Base-by-base conservation (phyloP, 2,888 invertebrate genomes). In the Tipula vernalis region DNA sequence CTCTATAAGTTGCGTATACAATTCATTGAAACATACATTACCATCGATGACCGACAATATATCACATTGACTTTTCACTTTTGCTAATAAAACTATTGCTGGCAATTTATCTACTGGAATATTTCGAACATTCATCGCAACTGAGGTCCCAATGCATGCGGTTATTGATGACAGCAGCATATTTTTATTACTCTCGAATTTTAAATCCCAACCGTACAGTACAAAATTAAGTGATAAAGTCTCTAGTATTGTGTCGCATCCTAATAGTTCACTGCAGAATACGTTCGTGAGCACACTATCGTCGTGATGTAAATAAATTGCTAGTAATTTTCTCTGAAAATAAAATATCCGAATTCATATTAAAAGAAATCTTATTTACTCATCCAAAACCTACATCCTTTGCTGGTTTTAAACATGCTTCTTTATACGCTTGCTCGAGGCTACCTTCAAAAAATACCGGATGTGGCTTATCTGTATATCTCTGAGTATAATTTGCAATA, bases 151-250 rank as follows among this genome's bases (percentile, higher is more conserved):
- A 89, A 98, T 94, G 87, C 95, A 94, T 88, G 94, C 94, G 87
- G 94, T 94, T 86, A 97, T 94, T 12, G 96, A 95, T 57, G 94
- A 93, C 89, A 97, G 92, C 89, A 98, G 94, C 96, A 95, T 94
- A 89, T 94, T 94, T 91, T 96, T 95, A 91, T 99, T 99, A 88
- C 95, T 94, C 88, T 96, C 96, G 89, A 95, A 94, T 10, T 99
- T 98, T 89, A 99, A 94, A 92, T 99, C 99, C 99, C 99, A 99
- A 87, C 98, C 98, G 95, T 98, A 99, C 2, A 98, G 94, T 85
- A 99, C 93, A 91, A 98, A 99, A 93, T 98, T 98, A 87, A 95
- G 95, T 87, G 96, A 95, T 85, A 99, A 94, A 87, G 97, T 96
- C 90, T 97, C 96, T 89, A 98, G 95, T 86, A 99, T 96, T 18